Base-by-base conservation (phyloP, 2,888 invertebrate species). In the Netelia fuscicornis region DNA sequence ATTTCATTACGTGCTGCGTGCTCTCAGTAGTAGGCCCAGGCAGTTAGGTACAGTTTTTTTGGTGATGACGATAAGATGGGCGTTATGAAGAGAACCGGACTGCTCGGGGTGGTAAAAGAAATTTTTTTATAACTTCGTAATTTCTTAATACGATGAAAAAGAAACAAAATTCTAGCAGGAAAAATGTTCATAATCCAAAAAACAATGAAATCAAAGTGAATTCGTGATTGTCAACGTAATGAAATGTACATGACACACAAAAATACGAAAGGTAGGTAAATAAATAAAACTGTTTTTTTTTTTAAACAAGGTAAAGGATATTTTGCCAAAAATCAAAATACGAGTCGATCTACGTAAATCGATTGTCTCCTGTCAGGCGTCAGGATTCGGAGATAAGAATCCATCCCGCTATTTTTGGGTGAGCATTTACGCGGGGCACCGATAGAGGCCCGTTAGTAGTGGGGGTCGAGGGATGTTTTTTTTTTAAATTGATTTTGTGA, bases 1-100 rank as follows among this genome's bases (percentile, higher is more conserved):
- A 81, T 81, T 77, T 68, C 81, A 84, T 84, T 72, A 81, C 84
- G 84, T 84, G 84, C 84, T 84, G 84, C 84, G 84, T 84, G 84
- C 84, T 84, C 84, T 84, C 77, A 77, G 80, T 77, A 84, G 84
- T 78, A 84, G 84, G 81, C 77, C 84, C 81, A 84, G 72, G 81
- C 81, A 84, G 65, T 60, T 76, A 67, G 75, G 78, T 75, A 83
- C 23, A 75, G 70, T 81, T 76, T 72, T 72, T 48, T 72, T 48
- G 52, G 79, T 64, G 65, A 81, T 72, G 76, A 68, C 60, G 70
- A 81, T 60, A 72, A 77, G 37, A 81, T 84, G 76, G 60, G 65
- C 80, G 65, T 76, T 80, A 81, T 60, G 52, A 67, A 80, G 58
- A 84, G 70, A 11, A 48, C 62, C 75, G 67, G 30, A 42, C 75